These are phyloP conservation scores for Amia ocellicauda DNA, from an alignment of 2,113 vertebrate genomes.

Conservation along the genomic window DNA sequence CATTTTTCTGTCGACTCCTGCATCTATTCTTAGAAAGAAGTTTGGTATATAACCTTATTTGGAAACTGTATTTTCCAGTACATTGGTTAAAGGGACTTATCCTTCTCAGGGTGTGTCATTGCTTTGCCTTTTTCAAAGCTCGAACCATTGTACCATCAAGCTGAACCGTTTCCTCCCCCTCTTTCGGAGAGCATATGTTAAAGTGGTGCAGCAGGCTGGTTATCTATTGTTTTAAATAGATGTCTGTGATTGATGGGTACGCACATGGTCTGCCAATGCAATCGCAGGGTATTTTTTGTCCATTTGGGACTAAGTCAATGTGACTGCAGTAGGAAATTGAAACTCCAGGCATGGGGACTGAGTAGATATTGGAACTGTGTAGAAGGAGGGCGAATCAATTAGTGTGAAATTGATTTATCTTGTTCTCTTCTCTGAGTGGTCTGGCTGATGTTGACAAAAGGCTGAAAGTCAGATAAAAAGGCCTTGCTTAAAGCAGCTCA, in stretches of 20 bases:
- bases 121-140: too few species aligned
- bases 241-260: not conserved
- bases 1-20: too few species aligned
- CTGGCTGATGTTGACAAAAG: not conserved
- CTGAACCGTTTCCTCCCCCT: too few species aligned
- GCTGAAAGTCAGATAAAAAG: not conserved
- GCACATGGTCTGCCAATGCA: not conserved
- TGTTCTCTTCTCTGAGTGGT: not conserved
- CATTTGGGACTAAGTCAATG: constrained; percentile 2
- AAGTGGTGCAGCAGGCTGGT: not conserved
- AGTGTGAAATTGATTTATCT: constrained; percentile 11
- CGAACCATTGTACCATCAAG: too few species aligned
- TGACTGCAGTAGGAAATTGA: constrained; percentile 7
- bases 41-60: too few species aligned
- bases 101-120: too few species aligned
- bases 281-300: constrained; percentile 1
- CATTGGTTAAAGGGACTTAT: too few species aligned
- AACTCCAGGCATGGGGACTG: constrained; percentile 2
- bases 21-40: too few species aligned
- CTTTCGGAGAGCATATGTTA: not conserved
- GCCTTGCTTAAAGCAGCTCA: not conserved
- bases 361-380: not conserved
- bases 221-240: not conserved
- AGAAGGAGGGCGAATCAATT: constrained; percentile 9
- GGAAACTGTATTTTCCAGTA: too few species aligned